Evolutionary conservation across 2,797 vertebrate genomes (phyloP).

Genomic region (Argyrosomus regius): DNA sequence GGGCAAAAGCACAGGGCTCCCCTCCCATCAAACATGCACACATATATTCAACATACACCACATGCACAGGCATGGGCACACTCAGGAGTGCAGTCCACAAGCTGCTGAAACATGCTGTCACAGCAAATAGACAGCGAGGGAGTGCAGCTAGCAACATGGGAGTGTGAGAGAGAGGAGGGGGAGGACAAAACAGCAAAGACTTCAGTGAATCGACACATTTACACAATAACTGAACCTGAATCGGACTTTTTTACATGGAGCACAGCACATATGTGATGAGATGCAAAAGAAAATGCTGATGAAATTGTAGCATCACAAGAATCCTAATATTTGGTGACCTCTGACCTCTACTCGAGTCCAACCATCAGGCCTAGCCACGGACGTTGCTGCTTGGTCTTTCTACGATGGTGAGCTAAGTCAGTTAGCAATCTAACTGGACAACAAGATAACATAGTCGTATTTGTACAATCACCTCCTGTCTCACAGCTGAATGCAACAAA

Average conservation of each 20-base stretch:
- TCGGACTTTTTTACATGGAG: not conserved
- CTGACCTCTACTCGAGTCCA: not conserved
- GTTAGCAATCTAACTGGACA: too few species aligned
- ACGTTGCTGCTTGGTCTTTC: too few species aligned
- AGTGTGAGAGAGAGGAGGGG: constrained; percentile 18
- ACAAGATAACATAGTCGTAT: not conserved
- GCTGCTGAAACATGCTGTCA: constrained; percentile 67
- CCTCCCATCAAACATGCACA: constrained; percentile 22
- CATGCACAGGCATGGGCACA: constrained; percentile 5
- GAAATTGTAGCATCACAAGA: not conserved
- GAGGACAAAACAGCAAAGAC: constrained; percentile 1
- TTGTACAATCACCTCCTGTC: not conserved
- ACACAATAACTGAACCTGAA: not conserved
- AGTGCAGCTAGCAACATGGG: constrained; percentile 44
- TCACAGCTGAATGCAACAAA: not conserved
- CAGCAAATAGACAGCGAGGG: constrained; percentile 57
- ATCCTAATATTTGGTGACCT: not conserved
- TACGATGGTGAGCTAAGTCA: too few species aligned
- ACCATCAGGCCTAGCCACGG: not conserved
- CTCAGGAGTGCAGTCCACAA: constrained; percentile 32
- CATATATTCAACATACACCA: constrained; percentile 13
- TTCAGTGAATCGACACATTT: not conserved
- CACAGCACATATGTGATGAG: too few species aligned
- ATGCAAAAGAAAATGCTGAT: too few species aligned
- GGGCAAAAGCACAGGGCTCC: constrained; percentile 37